Evolutionary conservation across 2,888 invertebrate genomes (phyloP), one percentile per base, ranked within the genome.

Genomic region (Polia nebulosa): DNA sequence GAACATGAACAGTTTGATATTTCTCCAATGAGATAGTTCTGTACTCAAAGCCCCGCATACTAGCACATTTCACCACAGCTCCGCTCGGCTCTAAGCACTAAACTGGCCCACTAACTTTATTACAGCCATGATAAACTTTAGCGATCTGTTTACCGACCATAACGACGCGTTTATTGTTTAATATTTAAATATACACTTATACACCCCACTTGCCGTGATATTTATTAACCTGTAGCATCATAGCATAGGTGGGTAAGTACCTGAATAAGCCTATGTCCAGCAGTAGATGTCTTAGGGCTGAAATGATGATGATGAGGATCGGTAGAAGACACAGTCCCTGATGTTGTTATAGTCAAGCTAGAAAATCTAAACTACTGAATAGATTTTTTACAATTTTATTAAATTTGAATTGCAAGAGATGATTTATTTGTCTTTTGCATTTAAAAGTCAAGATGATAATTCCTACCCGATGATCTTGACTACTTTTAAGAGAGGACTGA

Each of bases 131-230:
- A 55, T 60, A 66, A 52, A 59, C 34, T 51, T n/a, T 41, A 34
- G 71, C 39, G 36, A 65, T 52, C 47, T 57, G 61, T 74, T 68
- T 62, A 68, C 53, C 55, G 57, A 36, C 61, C 57, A 36, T 58
- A 36, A 73, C 25, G 25, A 27, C 15, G 20, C 36, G n/a, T 49
- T 74, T 58, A 74, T 53, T 53, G 57, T 29, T 29, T 9, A 9
- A 44, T 61, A 58, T 74, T 66, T 47, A 52, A 34, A 72, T 52
- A 32, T 52, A 32, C 13, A 32, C 49, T 49, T 34, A 58, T 11
- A 15, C 20, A 27, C 29, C 4, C 13, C 9, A n/a, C n/a, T 55
- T 32, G 22, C 45, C 1, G 8, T 27, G 15, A 25, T 41, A 47
- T 41, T 29, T 36, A 57, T 63, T 20, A 34, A 47, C 27, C 41